Conservation (phyloP, 1,140 invertebrate genomes). For the Papilio polyxenes region DNA sequence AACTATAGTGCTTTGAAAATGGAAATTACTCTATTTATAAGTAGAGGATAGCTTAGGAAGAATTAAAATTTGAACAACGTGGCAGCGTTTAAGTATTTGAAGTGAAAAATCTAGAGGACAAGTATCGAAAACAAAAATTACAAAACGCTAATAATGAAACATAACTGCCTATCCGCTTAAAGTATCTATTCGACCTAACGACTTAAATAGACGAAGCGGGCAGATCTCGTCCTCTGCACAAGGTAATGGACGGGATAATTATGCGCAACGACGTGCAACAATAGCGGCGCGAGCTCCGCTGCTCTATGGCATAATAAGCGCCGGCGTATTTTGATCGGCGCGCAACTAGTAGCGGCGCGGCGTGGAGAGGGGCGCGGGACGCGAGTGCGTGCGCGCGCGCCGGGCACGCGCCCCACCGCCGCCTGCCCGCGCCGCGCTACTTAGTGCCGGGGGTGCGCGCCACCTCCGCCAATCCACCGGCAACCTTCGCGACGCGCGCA, state of each 20-base stretch:
- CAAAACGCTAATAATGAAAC: constrained; percentile 61
- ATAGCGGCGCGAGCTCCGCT: constrained; percentile 74
- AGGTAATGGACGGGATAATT: constrained; percentile 79
- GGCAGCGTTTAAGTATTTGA: background rate
- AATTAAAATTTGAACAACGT: background rate
- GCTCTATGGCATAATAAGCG: constrained; percentile 78
- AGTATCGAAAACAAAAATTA: constrained; percentile 54
- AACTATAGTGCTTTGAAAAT: background rate
- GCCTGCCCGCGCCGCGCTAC: constrained; percentile 69
- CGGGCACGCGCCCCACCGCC: constrained; percentile 67
- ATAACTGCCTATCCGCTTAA: constrained; percentile 64
- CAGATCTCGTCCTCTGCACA: constrained; percentile 72
- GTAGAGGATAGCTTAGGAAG: background rate
- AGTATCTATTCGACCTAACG: constrained; percentile 68
- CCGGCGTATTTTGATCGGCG: constrained; percentile 77
- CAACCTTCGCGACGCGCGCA: constrained; percentile 74
- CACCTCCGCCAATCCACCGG: constrained; percentile 77
- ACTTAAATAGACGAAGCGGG: constrained; percentile 72
- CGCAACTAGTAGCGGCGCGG: constrained; percentile 64
- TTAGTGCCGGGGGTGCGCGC: constrained; percentile 76
- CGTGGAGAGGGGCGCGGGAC: constrained; percentile 43
- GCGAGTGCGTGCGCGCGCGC: constrained; percentile 64
- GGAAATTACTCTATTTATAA: background rate
- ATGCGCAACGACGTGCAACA: constrained; percentile 78
- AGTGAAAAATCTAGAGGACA: background rate